Conservation (phyloP, 2,888 invertebrate species). For the Drosophila mercatorum region DNA sequence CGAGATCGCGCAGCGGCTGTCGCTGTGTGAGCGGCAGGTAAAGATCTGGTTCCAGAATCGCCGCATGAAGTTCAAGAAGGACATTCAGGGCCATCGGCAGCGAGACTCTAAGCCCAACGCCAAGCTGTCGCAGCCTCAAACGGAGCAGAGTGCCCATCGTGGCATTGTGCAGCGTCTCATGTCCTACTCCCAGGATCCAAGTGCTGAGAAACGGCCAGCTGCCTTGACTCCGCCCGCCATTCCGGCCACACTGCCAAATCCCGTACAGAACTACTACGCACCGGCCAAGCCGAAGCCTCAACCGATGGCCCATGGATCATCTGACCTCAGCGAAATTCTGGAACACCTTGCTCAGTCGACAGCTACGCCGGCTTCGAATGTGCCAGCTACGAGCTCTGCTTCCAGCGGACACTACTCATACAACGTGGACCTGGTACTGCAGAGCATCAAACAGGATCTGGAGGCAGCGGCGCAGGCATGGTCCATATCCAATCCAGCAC, state of each 20-base stretch:
- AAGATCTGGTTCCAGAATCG: slow-evolving; percentile 94
- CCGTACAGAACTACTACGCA: slow-evolving; percentile 23
- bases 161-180: slow-evolving; percentile 76
- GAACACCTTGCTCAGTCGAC: slow-evolving; percentile 64
- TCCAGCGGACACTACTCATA: slow-evolving; percentile 61
- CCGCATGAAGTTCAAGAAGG: slow-evolving; percentile 90
- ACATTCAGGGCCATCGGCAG: slow-evolving; percentile 68
- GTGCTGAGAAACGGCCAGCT: slow-evolving; percentile 46
- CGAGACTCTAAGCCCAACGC: slow-evolving; percentile 50
- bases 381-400: slow-evolving; percentile 9
- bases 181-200: slow-evolving; percentile 78
- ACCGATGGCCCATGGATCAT: slow-evolving; percentile 10
- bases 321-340: slow-evolving; percentile 64
- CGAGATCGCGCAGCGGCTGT: slow-evolving; percentile 97
- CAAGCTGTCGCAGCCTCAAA: slow-evolving; percentile 58
- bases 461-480: slow-evolving; percentile 73
- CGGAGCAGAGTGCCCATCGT: slow-evolving; percentile 72
- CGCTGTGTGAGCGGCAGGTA: slow-evolving; percentile 94
- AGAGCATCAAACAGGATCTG: slow-evolving; percentile 71
- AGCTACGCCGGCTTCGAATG: slow-evolving; percentile 23
- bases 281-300: slow-evolving; percentile 31
- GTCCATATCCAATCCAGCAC: slow-evolving; percentile 59
- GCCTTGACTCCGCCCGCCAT: not conserved
- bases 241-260: slow-evolving; percentile 5
- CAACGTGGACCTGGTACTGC: slow-evolving; percentile 64